phyloP scores from a whole-genome alignment of 1,140 invertebrate species.

The Aphis gossypii region DNA sequence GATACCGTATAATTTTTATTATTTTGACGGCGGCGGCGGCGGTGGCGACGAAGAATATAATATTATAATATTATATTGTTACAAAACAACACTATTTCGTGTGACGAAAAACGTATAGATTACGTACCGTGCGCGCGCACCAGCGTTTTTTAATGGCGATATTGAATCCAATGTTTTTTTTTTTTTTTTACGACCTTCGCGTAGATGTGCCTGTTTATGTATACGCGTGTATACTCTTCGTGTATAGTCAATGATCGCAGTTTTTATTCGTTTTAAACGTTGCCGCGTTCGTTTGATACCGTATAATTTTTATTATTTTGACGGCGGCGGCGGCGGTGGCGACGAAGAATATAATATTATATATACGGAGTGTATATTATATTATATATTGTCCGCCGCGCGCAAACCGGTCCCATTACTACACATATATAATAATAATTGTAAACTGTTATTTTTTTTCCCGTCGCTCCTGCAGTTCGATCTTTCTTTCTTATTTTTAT shows the following conservation, averaged over 20 bases:
- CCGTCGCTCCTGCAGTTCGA: not conserved
- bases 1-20: constrained; percentile 57
- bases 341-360: not conserved
- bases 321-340: not conserved
- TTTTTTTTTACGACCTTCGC: constrained; percentile 25
- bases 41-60: not conserved
- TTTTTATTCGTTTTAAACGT: constrained; percentile 50
- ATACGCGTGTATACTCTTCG: no score
- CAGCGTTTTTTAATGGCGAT: not conserved
- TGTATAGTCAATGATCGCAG: not conserved
- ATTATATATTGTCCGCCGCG: not conserved
- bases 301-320: constrained; percentile 57
- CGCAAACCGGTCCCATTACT: constrained; percentile 55
- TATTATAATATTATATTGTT: not conserved
- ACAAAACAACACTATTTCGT: not conserved
- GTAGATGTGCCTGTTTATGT: not conserved
- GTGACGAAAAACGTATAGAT: not conserved
- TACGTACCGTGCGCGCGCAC: not conserved
- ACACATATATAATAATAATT: constrained; percentile 46
- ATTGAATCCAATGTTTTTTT: constrained; percentile 44
- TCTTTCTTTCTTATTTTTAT: not conserved
- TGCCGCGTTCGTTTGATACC: constrained; percentile 47
- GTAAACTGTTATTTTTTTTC: constrained; percentile 51
- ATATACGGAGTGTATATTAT: not conserved
- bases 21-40: constrained; percentile 31